Percentiles rank a stretch among this genome's conserved stretches.
Conservation (phyloP, 2,888 invertebrate species). For the Anthophora plumipes region DNA sequence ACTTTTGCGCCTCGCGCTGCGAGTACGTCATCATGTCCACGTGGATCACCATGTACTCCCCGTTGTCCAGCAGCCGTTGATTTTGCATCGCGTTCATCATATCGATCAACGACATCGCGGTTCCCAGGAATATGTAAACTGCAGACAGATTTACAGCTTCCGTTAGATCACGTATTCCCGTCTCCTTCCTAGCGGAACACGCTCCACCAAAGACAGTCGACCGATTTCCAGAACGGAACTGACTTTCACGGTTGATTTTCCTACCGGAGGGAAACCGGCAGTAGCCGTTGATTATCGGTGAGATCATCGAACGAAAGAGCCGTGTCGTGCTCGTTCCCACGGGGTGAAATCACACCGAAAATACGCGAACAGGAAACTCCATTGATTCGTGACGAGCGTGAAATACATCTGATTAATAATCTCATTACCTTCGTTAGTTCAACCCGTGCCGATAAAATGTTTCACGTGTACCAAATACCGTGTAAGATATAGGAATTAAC, state of each 20-base stretch:
- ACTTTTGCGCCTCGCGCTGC: constrained; percentile 90
- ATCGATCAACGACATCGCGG: constrained; percentile 93
- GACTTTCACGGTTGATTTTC: constrained; percentile 47
- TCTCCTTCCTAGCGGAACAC: neutral
- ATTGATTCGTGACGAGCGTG: no score
- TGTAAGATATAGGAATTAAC: no score
- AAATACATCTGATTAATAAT: no score
- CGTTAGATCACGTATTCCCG: neutral
- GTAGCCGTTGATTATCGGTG: constrained; percentile 34
- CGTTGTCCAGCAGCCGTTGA: constrained; percentile 93
- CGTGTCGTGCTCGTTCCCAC: constrained; percentile 18
- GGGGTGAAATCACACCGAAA: constrained; percentile 25
- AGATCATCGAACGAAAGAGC: constrained; percentile 32
- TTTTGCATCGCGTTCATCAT: constrained; percentile 97
- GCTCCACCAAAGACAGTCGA: constrained; percentile 16
- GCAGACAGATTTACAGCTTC: constrained; percentile 75
- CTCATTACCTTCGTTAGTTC: no score
- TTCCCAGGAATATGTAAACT: constrained; percentile 98
- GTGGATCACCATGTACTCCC: constrained; percentile 97
- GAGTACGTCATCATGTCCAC: constrained; percentile 96
- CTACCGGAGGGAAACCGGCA: constrained; percentile 3
- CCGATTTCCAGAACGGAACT: constrained; percentile 52
- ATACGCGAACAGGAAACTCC: neutral
- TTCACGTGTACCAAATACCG: no score
- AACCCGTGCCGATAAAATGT: no score